phyloP scores from a whole-genome alignment of 37 sponge, comb jelly and placozoan genomes.

The Hexactinellida sp. region DNA sequence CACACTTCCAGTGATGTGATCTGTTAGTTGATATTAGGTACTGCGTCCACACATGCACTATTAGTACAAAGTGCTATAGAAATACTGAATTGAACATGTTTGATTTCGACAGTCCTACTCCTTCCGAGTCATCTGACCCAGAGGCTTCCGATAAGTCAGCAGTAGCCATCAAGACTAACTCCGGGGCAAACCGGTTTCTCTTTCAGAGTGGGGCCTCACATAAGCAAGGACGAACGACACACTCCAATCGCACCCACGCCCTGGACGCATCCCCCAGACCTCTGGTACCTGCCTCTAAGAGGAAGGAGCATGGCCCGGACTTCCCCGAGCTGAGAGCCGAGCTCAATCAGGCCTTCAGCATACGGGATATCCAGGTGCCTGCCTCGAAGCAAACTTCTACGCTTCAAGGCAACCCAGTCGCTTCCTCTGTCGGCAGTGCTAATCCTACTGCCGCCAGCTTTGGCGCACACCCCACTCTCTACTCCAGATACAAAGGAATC shows the following conservation, averaged over 20 bases:
- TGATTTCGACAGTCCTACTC: conserved; percentile 14
- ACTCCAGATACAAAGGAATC: neutral
- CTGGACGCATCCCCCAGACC: neutral
- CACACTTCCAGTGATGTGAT: neutral
- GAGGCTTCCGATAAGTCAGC: neutral
- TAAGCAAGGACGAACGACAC: neutral
- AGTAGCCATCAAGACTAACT: neutral
- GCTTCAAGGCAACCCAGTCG: neutral
- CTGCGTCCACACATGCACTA: neutral
- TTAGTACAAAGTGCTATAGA: too few species aligned
- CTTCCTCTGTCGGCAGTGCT: neutral
- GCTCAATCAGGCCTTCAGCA: neutral
- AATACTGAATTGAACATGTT: neutral
- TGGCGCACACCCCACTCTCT: neutral
- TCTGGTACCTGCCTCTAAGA: neutral
- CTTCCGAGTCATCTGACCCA: neutral
- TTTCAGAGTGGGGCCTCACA: neutral
- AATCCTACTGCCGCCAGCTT: neutral
- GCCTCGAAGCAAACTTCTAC: neutral
- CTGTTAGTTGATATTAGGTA: neutral
- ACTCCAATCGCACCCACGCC: neutral
- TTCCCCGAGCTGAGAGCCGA: conserved; percentile 7
- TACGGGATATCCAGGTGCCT: neutral
- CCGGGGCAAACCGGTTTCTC: neutral
- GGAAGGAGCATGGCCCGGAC: neutral